These are phyloP conservation scores for Leptopilina myrica DNA, from an alignment of 2,888 invertebrate genomes.

Conservation along the genomic window DNA sequence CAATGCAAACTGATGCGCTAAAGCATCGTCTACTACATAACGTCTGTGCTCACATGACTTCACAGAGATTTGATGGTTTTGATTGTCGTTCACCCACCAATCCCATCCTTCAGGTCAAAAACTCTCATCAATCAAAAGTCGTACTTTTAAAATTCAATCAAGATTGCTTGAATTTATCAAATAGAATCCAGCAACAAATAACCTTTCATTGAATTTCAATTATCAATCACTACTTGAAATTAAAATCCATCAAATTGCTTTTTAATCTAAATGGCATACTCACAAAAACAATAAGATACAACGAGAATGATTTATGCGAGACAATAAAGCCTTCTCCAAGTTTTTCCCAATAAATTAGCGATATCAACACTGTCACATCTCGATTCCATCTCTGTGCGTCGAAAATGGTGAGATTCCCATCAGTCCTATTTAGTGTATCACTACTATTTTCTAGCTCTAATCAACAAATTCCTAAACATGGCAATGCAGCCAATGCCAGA, in stretches of 20 bases:
- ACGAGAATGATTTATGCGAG: constrained; percentile 62
- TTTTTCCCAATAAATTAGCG: constrained; percentile 62
- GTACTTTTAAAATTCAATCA: background rate
- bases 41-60: constrained; percentile 74
- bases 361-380: constrained; percentile 76
- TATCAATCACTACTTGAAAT: no score
- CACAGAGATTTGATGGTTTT: constrained; percentile 75
- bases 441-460: constrained; percentile 75
- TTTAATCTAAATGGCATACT: background rate
- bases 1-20: constrained; percentile 71
- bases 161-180: no score
- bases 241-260: no score
- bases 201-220: no score
- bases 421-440: constrained; percentile 72
- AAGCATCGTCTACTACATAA: constrained; percentile 72
- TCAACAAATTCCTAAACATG: constrained; percentile 70
- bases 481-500: constrained; percentile 70
- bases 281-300: constrained; percentile 4
- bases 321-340: constrained; percentile 59
- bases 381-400: constrained; percentile 75
- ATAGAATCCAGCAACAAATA: no score
- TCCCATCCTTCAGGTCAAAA: constrained; percentile 63
- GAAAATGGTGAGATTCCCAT: constrained; percentile 76
- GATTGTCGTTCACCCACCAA: constrained; percentile 71
- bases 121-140: constrained; percentile 62